phyloP scores from a whole-genome alignment of 2,797 vertebrate species.

The Rhynchonycteris naso region DNA sequence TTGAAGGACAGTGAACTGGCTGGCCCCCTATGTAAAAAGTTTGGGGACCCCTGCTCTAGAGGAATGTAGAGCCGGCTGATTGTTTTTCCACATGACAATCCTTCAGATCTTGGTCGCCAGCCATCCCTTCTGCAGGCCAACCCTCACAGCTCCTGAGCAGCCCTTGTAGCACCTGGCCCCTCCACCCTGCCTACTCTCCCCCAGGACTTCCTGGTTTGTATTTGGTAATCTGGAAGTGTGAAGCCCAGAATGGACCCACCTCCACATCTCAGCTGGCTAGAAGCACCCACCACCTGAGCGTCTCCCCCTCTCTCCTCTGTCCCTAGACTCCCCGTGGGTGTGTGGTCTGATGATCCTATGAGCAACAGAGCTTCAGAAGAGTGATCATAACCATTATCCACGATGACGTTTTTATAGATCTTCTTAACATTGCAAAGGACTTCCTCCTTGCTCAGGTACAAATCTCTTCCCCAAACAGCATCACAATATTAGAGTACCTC shows the following conservation, averaged over 20 bases:
- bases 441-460: slow-evolving; percentile 32
- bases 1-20: too few relatives aligned
- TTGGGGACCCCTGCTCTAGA: not conserved
- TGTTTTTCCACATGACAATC: not conserved
- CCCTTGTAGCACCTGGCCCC: not conserved
- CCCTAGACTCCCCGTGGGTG: not conserved
- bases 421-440: slow-evolving; percentile 5
- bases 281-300: not conserved
- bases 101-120: not conserved
- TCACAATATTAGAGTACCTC: not conserved
- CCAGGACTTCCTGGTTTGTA: not conserved
- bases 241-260: not conserved
- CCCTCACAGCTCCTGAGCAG: not conserved
- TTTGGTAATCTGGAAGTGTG: not conserved
- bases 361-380: not conserved
- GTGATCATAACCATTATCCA: not conserved
- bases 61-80: not conserved
- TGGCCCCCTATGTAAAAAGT: too few relatives aligned
- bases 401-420: not conserved
- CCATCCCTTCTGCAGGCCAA: not conserved
- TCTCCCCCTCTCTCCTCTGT: not conserved
- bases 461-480: not conserved
- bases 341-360: not conserved
- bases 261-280: not conserved
- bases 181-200: not conserved